Percentiles rank a stretch among this genome's conserved stretches.
Conservation (phyloP, 92 coral and sea anemone genomes). For the Zoanthus sociatus region DNA sequence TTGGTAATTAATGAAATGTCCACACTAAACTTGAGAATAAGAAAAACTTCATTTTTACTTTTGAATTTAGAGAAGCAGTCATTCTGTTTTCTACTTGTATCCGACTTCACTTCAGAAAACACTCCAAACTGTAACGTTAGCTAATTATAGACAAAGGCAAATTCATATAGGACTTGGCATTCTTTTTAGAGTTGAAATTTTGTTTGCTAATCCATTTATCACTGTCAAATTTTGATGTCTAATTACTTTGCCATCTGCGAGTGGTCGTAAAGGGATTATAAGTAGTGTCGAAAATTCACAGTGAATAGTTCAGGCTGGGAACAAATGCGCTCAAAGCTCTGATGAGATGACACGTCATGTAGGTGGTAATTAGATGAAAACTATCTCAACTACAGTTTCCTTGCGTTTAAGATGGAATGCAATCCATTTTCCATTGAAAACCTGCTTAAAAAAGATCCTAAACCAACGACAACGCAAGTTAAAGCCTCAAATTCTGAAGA, state of each 20-base stretch:
- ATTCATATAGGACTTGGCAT: slow-evolving; percentile 2
- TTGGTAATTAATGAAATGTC: slow-evolving; percentile 64
- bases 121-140: neutral
- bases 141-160: neutral
- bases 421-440: slow-evolving; percentile 97
- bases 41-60: neutral
- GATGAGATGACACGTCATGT: slow-evolving; percentile 35
- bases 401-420: slow-evolving; percentile 66
- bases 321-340: slow-evolving; percentile 39
- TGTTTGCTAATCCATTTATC: slow-evolving; percentile 56
- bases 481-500: slow-evolving; percentile 69
- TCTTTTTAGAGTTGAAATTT: slow-evolving; percentile 36
- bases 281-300: slow-evolving; percentile 34
- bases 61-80: slow-evolving; percentile 1
- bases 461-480: slow-evolving; percentile 2
- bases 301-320: slow-evolving; percentile 31
- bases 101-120: neutral
- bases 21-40: slow-evolving; percentile 51
- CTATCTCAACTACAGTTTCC: neutral
- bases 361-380: neutral
- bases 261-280: slow-evolving; percentile 43
- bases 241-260: slow-evolving; percentile 50
- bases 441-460: slow-evolving; percentile 72
- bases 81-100: neutral
- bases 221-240: slow-evolving; percentile 43